These are phyloP conservation scores for Drosophila tanythrix DNA, from an alignment of 2,888 invertebrate species.

Conservation along the genomic window DNA sequence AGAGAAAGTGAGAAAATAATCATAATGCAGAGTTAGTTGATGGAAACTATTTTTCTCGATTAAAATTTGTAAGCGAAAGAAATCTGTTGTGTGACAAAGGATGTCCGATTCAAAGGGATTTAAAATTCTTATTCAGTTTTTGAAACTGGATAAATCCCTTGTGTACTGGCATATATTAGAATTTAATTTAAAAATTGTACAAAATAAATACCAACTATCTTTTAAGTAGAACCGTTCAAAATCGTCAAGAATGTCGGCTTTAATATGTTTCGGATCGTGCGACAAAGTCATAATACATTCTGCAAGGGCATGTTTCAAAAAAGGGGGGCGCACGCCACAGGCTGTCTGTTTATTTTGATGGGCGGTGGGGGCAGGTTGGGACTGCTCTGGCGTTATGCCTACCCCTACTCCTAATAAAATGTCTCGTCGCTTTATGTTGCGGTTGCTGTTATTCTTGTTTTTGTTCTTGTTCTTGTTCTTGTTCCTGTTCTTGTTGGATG, in stretches of 20 bases:
- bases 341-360: slow-evolving; percentile 54
- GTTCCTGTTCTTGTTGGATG: slow-evolving; percentile 29
- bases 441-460: slow-evolving; percentile 53
- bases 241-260: neutral
- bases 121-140: neutral
- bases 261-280: no score
- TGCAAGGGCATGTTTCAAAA: slow-evolving; percentile 9
- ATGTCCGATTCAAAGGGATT: fast-evolving
- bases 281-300: neutral
- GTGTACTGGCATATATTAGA: neutral
- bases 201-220: neutral
- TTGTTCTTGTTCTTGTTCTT: slow-evolving; percentile 55
- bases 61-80: neutral
- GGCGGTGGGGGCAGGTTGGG: neutral
- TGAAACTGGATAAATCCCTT: neutral
- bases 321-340: slow-evolving; percentile 40
- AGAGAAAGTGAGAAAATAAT: neutral
- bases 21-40: no score
- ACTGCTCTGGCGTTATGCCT: slow-evolving; percentile 25
- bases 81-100: neutral
- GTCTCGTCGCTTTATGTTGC: slow-evolving; percentile 51
- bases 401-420: slow-evolving; percentile 33
- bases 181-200: fast-evolving
- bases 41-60: neutral
- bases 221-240: neutral